Percentiles rank a stretch among this genome's conserved stretches.
phyloP scores from a whole-genome alignment of 2,113 vertebrate genomes.

The Brachyistius frenatus region DNA sequence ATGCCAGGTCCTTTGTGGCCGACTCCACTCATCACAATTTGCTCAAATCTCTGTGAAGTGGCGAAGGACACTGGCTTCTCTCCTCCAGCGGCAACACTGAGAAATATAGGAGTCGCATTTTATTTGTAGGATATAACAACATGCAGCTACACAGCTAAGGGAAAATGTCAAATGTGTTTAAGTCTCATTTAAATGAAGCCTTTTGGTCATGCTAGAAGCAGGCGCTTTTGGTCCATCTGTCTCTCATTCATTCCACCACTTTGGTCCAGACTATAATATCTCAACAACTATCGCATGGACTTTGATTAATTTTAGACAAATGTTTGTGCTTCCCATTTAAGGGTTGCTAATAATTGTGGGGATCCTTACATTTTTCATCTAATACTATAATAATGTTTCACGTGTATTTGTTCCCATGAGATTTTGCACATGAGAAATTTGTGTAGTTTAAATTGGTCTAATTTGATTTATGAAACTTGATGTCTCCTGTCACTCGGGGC shows the following conservation, averaged over 20 bases:
- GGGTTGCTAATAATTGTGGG: too few species aligned
- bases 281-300: not conserved
- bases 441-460: too few species aligned
- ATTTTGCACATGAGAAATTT: too few species aligned
- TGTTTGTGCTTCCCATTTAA: too few species aligned
- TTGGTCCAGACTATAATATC: conserved; percentile 2
- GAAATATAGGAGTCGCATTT: conserved; percentile 19
- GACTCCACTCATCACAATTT: conserved; percentile 43
- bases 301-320: too few species aligned
- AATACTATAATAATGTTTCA: too few species aligned
- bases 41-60: conserved; percentile 56
- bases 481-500: too few species aligned
- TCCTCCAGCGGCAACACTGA: conserved; percentile 15
- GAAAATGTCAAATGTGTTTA: conserved; percentile 18
- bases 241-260: not conserved
- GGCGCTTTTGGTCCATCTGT: too few species aligned
- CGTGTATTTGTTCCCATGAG: too few species aligned
- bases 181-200: conserved; percentile 1
- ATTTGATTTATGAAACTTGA: too few species aligned
- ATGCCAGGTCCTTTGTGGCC: conserved; percentile 39
- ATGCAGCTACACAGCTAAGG: conserved; percentile 1
- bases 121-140: conserved; percentile 8
- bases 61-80: conserved; percentile 30
- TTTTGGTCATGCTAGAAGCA: not conserved
- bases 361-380: too few species aligned